Base-by-base conservation (phyloP, 2,113 vertebrate species). In the Chascanopsetta lugubris region DNA sequence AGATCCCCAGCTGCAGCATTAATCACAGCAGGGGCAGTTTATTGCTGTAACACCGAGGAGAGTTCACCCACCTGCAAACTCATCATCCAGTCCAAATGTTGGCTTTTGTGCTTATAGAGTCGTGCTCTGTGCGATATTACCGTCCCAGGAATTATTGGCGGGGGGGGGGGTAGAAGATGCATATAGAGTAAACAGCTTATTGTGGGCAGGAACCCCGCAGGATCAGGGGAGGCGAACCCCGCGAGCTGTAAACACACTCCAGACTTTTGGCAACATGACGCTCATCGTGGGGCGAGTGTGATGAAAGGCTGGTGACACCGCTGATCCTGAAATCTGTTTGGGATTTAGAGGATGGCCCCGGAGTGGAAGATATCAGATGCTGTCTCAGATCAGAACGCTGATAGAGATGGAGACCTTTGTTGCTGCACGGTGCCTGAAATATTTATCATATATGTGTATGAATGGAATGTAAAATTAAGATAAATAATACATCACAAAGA, bases 231-330 rank as follows among this genome's bases (percentile, higher is more conserved):
- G n/a, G 34, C 46, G 11, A 58, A 54, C 32, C 67, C 50, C 5
- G 48, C 66, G 63, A n/a, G n/a, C n/a, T 77, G 75, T 64, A 72
- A 79, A 77, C 77, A 47, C 69, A 51, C 65, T 51, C 38, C 53
- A 66, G 75, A 70, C 56, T 65, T 62, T 24, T 85, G 83, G 73
- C 74, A 69, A 29, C 45, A 8, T 29, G 59, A 61, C 43, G 36
- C 63, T 54, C 69, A 61, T 64, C 49, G 42, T 25, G 55, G 43
- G 46, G 34, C 6, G 56, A 71, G 61, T 17, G 25, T 67, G 68
- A 75, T 80, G 63, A 73, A 64, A 80, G 77, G 22, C 77, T 61
- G 45, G 55, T 58, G 57, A 61, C 73, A 61, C 56, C 3, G 73
- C 55, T 63, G 50, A 63, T 62, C 51, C 71, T 24, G 15, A 67